Conservation (phyloP, 1,140 invertebrate genomes). For the Venturia canescens region DNA sequence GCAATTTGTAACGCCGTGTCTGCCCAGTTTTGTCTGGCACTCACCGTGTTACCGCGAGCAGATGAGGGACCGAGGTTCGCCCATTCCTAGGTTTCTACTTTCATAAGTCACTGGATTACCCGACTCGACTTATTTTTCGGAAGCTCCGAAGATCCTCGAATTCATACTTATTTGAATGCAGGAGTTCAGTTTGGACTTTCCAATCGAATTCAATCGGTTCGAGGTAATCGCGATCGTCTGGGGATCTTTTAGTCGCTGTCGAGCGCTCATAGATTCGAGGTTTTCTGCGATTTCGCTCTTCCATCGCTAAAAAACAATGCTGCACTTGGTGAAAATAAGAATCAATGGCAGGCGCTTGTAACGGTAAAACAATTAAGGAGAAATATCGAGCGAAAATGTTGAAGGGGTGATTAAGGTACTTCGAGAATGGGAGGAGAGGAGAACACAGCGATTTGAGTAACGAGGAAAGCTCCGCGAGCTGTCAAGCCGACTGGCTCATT, state of each 20-base stretch:
- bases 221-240: too few species aligned
- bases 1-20: conserved; percentile 35
- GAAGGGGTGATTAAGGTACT: background rate
- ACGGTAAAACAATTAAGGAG: conserved; percentile 26
- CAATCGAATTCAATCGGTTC: too few species aligned
- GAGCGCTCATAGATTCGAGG: too few species aligned
- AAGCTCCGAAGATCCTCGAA: too few species aligned
- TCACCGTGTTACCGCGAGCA: conserved; percentile 10
- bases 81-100: too few species aligned
- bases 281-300: background rate
- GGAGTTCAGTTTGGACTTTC: too few species aligned
- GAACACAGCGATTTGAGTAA: conserved; percentile 25
- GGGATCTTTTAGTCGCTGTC: too few species aligned
- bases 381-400: conserved; percentile 3
- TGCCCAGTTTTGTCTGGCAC: conserved; percentile 3
- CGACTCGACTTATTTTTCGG: too few species aligned
- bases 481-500: conserved; percentile 24
- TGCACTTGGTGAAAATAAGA: conserved; percentile 1
- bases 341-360: background rate
- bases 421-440: background rate
- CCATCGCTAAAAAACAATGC: background rate
- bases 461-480: conserved; percentile 25
- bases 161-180: too few species aligned
- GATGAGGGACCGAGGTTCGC: too few species aligned
- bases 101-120: too few species aligned